A percentile compares a stretch with the other conserved stretches of the same genome.
Conservation (phyloP, 2,797 vertebrate genomes). For the Cyprinella venusta region DNA sequence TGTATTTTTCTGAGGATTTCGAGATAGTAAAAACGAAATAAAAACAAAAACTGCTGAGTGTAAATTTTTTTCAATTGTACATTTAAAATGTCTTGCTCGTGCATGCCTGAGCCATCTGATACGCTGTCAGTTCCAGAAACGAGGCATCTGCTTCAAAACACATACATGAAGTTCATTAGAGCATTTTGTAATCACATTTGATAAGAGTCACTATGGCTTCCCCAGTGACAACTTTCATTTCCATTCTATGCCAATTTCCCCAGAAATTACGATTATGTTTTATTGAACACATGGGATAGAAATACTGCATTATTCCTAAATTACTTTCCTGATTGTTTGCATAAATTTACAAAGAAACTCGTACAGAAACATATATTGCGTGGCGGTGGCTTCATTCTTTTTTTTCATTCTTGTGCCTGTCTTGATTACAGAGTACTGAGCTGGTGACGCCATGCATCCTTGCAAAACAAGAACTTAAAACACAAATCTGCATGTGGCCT, state of each 20-base stretch:
- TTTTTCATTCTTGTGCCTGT: slow-evolving; percentile 20
- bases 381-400: slow-evolving; percentile 3
- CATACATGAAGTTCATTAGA: slow-evolving; percentile 29
- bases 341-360: not conserved
- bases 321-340: not conserved
- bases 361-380: not conserved
- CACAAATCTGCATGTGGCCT: not conserved
- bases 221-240: slow-evolving; percentile 12
- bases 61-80: not conserved
- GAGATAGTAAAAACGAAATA: not conserved
- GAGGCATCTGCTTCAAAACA: not conserved
- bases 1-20: not conserved
- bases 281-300: slow-evolving; percentile 20
- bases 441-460: not conserved
- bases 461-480: slow-evolving; percentile 29
- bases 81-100: not conserved
- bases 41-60: not conserved
- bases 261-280: not conserved
- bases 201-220: slow-evolving; percentile 6
- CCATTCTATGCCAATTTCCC: not conserved
- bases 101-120: not conserved
- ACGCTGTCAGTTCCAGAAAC: not conserved
- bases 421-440: slow-evolving; percentile 17
- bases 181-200: slow-evolving; percentile 27
- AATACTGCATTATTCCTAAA: slow-evolving; percentile 1